Conservation (phyloP, 2,113 vertebrate genomes). For the Acrocephalus kingi region DNA sequence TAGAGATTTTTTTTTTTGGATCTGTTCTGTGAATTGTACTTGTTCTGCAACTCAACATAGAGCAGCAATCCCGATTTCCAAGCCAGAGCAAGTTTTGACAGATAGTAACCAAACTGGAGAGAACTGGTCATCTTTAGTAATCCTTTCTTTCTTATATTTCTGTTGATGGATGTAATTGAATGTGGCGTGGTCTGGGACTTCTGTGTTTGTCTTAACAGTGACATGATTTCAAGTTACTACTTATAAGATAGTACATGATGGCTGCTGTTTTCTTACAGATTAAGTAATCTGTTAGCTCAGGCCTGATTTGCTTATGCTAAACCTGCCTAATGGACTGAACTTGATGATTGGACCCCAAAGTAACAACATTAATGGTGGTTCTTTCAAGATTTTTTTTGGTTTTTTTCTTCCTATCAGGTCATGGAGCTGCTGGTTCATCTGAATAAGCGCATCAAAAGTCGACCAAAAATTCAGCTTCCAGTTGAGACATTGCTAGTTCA, state of each 20-base stretch:
- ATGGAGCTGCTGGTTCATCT: conserved; percentile 97
- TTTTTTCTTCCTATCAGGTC: conserved; percentile 75
- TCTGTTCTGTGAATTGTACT: neutral
- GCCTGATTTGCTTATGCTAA: neutral
- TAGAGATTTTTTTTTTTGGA: neutral
- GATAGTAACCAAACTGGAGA: neutral
- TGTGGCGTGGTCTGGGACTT: neutral
- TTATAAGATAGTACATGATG: neutral
- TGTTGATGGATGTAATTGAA: neutral
- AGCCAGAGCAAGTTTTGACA: neutral
- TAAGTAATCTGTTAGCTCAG: neutral
- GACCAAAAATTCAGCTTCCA: conserved; percentile 94
- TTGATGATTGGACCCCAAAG: neutral
- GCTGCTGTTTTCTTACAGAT: neutral
- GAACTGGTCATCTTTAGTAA: neutral
- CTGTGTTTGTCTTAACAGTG: neutral
- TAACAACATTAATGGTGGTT: neutral
- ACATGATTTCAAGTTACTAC: neutral
- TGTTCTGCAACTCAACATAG: neutral
- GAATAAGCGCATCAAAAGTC: conserved; percentile 97
- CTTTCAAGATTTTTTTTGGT: neutral
- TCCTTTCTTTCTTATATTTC: neutral
- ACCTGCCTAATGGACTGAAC: neutral
- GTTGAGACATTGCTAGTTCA: conserved; percentile 96
- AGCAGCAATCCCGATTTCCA: neutral